These are phyloP conservation scores for Sternotherus odoratus DNA, from an alignment of 2,797 vertebrate genomes.

Conservation along the genomic window DNA sequence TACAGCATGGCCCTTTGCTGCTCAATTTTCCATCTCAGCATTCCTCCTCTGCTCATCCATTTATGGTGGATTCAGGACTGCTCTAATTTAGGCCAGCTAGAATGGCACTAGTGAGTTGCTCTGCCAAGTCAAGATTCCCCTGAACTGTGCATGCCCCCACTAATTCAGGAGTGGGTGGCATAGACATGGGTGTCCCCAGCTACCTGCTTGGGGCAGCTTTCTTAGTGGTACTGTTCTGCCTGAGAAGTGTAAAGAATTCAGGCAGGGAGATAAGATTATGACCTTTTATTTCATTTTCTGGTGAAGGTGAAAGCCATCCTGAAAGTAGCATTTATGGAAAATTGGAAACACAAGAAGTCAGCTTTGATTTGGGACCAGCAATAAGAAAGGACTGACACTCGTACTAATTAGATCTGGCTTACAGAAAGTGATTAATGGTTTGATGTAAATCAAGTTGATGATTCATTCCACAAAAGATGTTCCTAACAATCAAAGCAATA, in stretches of 20 bases:
- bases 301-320: background rate
- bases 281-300: background rate
- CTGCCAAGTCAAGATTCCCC: background rate
- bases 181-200: accelerated
- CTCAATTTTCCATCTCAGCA: background rate
- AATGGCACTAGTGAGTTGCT: background rate
- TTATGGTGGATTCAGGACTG: background rate
- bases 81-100: background rate
- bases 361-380: background rate
- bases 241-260: background rate
- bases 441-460: background rate
- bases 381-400: background rate
- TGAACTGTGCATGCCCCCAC: too few relatives aligned
- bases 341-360: background rate
- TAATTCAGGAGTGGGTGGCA: background rate
- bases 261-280: background rate
- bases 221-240: background rate
- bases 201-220: background rate
- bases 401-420: background rate
- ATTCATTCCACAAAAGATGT: background rate
- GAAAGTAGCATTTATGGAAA: background rate
- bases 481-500: background rate
- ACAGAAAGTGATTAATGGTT: background rate
- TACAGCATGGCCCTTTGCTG: background rate
- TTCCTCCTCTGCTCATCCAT: background rate